Evolutionary conservation across 2,888 invertebrate genomes (phyloP), one percentile per base, ranked within the genome.

Genomic region (Mythimna ferrago): DNA sequence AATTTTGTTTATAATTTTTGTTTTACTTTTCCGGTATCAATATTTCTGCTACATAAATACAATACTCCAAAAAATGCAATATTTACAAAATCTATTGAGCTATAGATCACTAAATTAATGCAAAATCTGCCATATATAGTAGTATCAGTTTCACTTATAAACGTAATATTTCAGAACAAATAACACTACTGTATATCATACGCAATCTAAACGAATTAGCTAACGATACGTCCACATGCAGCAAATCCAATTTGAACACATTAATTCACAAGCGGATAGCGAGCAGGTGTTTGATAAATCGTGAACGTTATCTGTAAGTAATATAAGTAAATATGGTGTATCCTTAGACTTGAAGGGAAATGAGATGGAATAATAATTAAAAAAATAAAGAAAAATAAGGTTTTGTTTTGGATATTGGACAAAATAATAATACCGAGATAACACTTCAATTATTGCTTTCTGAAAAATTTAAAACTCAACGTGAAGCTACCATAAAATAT

Each of bases 241-340:
- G 65, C 54, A 70, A 81, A 73, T 76, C 16, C 32, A 73, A 81
- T 78, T 81, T 72, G 63, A 72, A 54, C 60, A 76, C 65, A 73
- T 74, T 69, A 75, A 71, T 79, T 79, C 54, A 68, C 57, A 67
- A 21, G 9, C 68, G 71, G 76, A 76, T 85, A 79, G 56, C 19
- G 38, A 7, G 63, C 71, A 83, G 74, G 75, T 82, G 66, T 77
- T 64, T 66, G 56, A 56, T 76, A 57, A 32, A 68, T 57, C 58
- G 61, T 69, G 65, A 74, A 74, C 38, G 6, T 57, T 71, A 75
- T 71, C 74, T 48, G 7, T 38, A 21, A 57, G 61, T 54, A 38
- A 63, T 56, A 44, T 35, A 16, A 19, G 51, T 54, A 54, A 58
- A 71, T 32, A 76, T 44, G 19, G 57, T 26, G 19, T 19, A 51